Base-by-base conservation (phyloP, 1,140 invertebrate species). In the Andricus grossulariae region DNA sequence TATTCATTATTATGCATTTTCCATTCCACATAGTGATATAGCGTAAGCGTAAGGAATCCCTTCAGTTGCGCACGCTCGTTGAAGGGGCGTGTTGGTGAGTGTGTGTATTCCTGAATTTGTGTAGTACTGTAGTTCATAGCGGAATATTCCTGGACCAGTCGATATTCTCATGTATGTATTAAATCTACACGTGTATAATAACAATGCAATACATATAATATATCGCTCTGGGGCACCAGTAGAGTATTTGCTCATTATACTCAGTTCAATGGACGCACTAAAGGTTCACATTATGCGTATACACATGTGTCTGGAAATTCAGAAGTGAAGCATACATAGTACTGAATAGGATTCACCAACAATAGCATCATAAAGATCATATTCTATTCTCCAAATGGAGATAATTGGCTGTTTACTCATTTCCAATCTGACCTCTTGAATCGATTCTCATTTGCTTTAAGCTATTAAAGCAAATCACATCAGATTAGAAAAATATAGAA, bases 181-280 rank as follows among this genome's bases (percentile, higher is more conserved):
- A 66, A 66, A 66, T 66, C 60, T 66, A 66, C 60, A 66, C 25
- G 60, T 11, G 10, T 32, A 66, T 66, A 39, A 66, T 66, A 66
- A 66, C 60, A 66, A 66, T 66, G 39, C 60, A 66, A 66, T 66
- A 66, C 39, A 32, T 66, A 25, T 32, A 66, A 39, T 66, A 66
- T 45, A 66, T 66, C 60, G 60, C 25, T 66, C 60, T 39, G 13
- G 60, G 39, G 60, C 21, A 25, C 60, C 25, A 66, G 25, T 39
- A 66, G 60, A 50, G 73, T 79, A 66, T 51, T 72, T 71, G 79
- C 81, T 85, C 78, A 79, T 85, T 83, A 79, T 82, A 50, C 77
- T 75, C 75, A 75, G 77, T 81, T 84, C 83, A 80, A 83, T 83
- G 78, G 72, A 79, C 75, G 51, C 39, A 66, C 77, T 78, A 81